Evolutionary conservation across 2,888 invertebrate species (phyloP).

Genomic region (Ormyrus labotus): DNA sequence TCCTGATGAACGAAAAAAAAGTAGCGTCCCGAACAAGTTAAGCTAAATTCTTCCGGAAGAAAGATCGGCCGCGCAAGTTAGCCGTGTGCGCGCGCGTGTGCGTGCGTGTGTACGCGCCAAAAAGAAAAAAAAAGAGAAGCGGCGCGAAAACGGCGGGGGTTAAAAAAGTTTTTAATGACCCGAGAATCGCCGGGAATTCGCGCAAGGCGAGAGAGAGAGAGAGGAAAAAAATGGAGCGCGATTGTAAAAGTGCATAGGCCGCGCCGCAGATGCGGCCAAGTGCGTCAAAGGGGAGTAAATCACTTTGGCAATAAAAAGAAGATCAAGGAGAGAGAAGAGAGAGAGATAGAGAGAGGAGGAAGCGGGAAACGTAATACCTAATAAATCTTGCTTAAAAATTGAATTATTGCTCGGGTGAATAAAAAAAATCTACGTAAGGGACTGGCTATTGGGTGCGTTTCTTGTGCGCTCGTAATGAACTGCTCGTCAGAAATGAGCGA

Average conservation of each 20-base stretch:
- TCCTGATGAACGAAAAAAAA: conserved; percentile 33
- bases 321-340: neutral
- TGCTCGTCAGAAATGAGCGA: no score
- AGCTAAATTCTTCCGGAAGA: conserved; percentile 31
- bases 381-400: conserved; percentile 49
- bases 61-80: conserved; percentile 19
- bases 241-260: conserved; percentile 40
- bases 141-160: neutral
- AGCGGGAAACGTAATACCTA: conserved; percentile 9
- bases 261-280: conserved; percentile 22
- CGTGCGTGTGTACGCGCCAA: no score
- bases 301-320: conserved; percentile 19
- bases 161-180: conserved; percentile 50
- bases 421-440: neutral
- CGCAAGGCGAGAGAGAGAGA: neutral
- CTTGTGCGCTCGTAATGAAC: no score
- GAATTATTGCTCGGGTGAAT: conserved; percentile 25
- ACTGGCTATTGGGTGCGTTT: no score
- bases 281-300: conserved; percentile 46
- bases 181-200: conserved; percentile 30
- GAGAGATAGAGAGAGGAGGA: neutral
- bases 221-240: conserved; percentile 11
- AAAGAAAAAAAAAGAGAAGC: neutral
- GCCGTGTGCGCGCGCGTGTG: no score
- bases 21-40: neutral